Evolutionary conservation across 1,140 invertebrate genomes (phyloP).

Genomic region (Drosophila murphyi): DNA sequence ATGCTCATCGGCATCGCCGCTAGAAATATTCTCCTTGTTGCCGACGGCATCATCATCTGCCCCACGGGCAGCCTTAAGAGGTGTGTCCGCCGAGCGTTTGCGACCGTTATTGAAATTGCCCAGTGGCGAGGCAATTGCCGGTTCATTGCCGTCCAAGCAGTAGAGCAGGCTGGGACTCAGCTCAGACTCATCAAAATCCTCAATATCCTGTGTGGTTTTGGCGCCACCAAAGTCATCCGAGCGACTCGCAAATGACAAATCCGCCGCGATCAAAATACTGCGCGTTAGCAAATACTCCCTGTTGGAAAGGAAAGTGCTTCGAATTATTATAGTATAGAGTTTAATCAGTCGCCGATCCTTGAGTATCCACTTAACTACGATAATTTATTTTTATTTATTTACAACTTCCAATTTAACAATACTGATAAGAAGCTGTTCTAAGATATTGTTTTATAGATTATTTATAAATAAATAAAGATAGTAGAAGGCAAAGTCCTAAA

Average conservation of each 20-base stretch:
- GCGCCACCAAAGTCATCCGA: slow-evolving; percentile 88
- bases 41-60: slow-evolving; percentile 5
- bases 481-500: too few species aligned
- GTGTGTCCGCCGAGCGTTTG: slow-evolving; percentile 68
- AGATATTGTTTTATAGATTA: too few species aligned
- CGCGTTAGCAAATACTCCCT: slow-evolving; percentile 90
- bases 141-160: slow-evolving; percentile 90
- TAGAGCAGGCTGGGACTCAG: slow-evolving; percentile 89
- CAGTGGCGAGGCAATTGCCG: slow-evolving; percentile 62
- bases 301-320: slow-evolving; percentile 72
- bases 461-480: too few species aligned
- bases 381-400: too few species aligned
- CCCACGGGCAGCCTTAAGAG: slow-evolving; percentile 27
- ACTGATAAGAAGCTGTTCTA: too few species aligned
- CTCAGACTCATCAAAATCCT: slow-evolving; percentile 84
- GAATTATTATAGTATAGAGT: background rate
- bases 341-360: too few species aligned
- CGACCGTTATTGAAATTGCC: slow-evolving; percentile 61
- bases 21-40: slow-evolving; percentile 66
- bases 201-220: slow-evolving; percentile 86
- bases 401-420: too few species aligned
- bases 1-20: slow-evolving; percentile 58
- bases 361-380: too few species aligned
- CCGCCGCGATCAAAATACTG: slow-evolving; percentile 90
- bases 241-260: slow-evolving; percentile 91